Conservation (phyloP, 2,888 invertebrate genomes). For the Arge pagana region DNA sequence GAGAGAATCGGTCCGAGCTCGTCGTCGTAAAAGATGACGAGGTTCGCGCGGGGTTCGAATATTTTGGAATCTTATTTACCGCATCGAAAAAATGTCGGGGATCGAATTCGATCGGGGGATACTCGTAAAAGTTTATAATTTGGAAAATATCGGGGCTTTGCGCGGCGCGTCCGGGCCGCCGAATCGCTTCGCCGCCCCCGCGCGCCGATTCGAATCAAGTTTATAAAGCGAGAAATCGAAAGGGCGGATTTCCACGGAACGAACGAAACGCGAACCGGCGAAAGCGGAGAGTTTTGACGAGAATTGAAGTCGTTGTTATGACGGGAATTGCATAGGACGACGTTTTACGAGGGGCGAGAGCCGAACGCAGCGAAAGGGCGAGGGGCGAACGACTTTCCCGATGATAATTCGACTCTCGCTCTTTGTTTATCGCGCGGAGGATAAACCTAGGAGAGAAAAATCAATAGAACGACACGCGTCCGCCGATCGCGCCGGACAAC, state of each 20-base stretch:
- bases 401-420: slow-evolving; percentile 20
- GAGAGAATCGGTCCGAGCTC: no score
- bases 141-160: slow-evolving; percentile 45
- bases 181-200: background rate
- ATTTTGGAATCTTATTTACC: no score
- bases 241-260: slow-evolving; percentile 35
- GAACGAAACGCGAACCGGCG: slow-evolving; percentile 34
- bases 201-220: slow-evolving; percentile 46
- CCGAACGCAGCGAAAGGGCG: no score
- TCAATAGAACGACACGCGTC: slow-evolving; percentile 21
- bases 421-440: slow-evolving; percentile 32
- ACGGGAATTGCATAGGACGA: slow-evolving; percentile 55
- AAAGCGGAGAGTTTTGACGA: slow-evolving; percentile 54
- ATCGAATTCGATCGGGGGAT: slow-evolving; percentile 24
- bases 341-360: slow-evolving; percentile 45
- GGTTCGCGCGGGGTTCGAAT: no score
- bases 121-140: slow-evolving; percentile 59
- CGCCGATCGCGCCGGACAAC: slow-evolving; percentile 25
- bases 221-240: slow-evolving; percentile 59
- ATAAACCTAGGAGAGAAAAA: slow-evolving; percentile 33
- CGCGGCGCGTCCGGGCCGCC: background rate
- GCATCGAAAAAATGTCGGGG: slow-evolving; percentile 23
- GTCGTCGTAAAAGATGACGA: no score
- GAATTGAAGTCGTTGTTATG: slow-evolving; percentile 58
- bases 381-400: no score